Base-by-base conservation (phyloP, 2,113 vertebrate genomes). In the Pampusana beccarii region DNA sequence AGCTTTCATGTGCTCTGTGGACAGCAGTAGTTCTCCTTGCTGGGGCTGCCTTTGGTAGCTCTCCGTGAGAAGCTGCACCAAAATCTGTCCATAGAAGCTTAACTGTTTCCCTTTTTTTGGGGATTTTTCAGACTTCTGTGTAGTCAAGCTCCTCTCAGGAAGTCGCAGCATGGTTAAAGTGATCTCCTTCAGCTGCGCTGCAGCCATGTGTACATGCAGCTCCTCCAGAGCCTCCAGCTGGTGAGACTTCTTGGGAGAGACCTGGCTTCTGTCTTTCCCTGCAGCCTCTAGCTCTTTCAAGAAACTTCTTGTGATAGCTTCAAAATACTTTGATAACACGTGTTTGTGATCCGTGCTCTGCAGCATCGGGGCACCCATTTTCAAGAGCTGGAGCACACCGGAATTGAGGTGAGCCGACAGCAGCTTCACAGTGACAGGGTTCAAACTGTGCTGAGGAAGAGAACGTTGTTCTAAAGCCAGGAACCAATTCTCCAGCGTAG, bases 401-500 rank as follows among this genome's bases (percentile, higher is more conserved):
- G 97, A 89, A 7, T 92, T 99, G 53, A 99, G 89, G 56, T 97
- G 97, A 95, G 97, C 80, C 1, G 98, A 98, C 33, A 99, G 95
- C 2, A 97, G 97, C 93, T 98, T 99, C 42, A 98, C 97, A 4
- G 96, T 94, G 66, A 98, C 56, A 0, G 99, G 98, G 87, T 98
- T 98, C 88, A 99, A 98, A 16, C 77, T 93, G 75, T 99, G 98
- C 2, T 97, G 96, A 8, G 99, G 99, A 13, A 98, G 44, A 15
- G 96, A 93, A 81, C 91, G 95, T 53, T 94, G 96, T 64, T 99
- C 98, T 97, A 98, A 77, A 75, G 99, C 98, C 96, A 99, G 97
- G 95, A 99, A 99, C 99, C 99, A 99, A 96, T 97, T 98, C 93
- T 98, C 98, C 95, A 99, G 46, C 0, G 96, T 98, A 8, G 99